Conservation (phyloP, 2,888 invertebrate genomes). For the Pollenia angustigena region DNA sequence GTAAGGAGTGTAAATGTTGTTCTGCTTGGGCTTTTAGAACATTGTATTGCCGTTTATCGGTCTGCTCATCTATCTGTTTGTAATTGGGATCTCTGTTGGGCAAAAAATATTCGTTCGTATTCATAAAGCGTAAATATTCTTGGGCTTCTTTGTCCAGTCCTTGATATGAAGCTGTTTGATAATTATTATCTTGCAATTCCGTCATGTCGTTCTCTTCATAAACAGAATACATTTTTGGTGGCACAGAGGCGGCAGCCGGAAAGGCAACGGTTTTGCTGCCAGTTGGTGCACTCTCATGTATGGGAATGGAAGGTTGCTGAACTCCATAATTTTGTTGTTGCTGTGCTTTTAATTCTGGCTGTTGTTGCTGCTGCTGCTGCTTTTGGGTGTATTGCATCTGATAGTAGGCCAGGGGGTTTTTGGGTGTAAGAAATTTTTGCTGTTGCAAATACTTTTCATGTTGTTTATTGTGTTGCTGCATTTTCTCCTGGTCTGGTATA, state of each 20-base stretch:
- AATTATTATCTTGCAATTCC: conserved; percentile 66
- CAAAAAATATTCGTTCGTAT: conserved; percentile 82
- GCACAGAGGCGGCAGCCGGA: conserved; percentile 27
- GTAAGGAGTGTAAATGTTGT: conserved; percentile 73
- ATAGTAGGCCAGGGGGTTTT: conserved; percentile 60
- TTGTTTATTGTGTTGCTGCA: conserved; percentile 67
- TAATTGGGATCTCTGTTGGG: conserved; percentile 82
- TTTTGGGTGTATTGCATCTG: conserved; percentile 42
- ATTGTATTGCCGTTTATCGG: conserved; percentile 75
- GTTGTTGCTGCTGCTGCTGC: conserved; percentile 35
- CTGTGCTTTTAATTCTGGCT: conserved; percentile 50
- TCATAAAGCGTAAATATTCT: conserved; percentile 82
- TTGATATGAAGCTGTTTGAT: conserved; percentile 58
- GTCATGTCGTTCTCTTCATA: conserved; percentile 79
- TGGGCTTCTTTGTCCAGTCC: conserved; percentile 79
- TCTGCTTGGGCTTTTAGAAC: conserved; percentile 58
- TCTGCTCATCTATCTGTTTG: conserved; percentile 78
- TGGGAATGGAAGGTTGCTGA: conserved; percentile 64
- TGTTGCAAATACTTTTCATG: conserved; percentile 72
- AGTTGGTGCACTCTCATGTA: conserved; percentile 48
- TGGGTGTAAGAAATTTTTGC: conserved; percentile 66
- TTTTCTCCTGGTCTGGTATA: conserved; percentile 69
- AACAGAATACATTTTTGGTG: conserved; percentile 71
- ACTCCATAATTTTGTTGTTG: conserved; percentile 62
- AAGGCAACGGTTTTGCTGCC: conserved; percentile 44